A percentile compares a stretch with the other conserved stretches of the same genome.
Conservation (phyloP, 1,140 invertebrate species). For the Lasioglossum albipes region DNA sequence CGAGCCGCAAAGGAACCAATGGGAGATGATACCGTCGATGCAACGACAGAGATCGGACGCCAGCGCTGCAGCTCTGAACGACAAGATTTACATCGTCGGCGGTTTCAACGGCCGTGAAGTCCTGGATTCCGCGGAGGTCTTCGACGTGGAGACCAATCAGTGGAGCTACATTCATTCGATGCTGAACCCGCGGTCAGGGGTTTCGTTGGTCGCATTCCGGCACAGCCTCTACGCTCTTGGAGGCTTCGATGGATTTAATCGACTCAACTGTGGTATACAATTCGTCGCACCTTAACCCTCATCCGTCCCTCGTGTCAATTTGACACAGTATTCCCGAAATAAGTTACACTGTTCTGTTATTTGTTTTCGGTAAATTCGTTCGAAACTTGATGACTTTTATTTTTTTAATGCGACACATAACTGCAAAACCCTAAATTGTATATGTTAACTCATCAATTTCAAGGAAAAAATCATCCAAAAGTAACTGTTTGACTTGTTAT, state of each 20-base stretch:
- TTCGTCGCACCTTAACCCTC: too few species aligned
- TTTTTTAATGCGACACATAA: too few species aligned
- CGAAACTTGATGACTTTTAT: too few species aligned
- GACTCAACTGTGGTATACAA: slow-evolving; percentile 72
- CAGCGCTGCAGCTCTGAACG: slow-evolving; percentile 76
- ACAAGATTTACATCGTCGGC: slow-evolving; percentile 86
- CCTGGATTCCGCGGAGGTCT: slow-evolving; percentile 84
- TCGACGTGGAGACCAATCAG: slow-evolving; percentile 82
- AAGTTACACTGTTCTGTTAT: too few species aligned
- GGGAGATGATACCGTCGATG: slow-evolving; percentile 92
- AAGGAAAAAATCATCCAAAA: too few species aligned
- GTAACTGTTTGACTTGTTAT: too few species aligned
- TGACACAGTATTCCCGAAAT: too few species aligned
- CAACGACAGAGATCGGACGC: slow-evolving; percentile 90
- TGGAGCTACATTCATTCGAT: slow-evolving; percentile 90
- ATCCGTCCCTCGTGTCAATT: too few species aligned
- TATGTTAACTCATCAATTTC: too few species aligned
- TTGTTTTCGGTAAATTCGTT: too few species aligned
- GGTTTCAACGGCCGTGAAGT: slow-evolving; percentile 88
- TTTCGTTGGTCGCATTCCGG: slow-evolving; percentile 87
- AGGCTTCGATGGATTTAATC: slow-evolving; percentile 88
- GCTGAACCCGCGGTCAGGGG: slow-evolving; percentile 88
- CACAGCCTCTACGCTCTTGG: slow-evolving; percentile 86
- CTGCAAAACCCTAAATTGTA: too few species aligned
- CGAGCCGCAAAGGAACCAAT: slow-evolving; percentile 87